Evolutionary conservation across 2,888 invertebrate genomes (phyloP).

Genomic region (Dasypolia templi): DNA sequence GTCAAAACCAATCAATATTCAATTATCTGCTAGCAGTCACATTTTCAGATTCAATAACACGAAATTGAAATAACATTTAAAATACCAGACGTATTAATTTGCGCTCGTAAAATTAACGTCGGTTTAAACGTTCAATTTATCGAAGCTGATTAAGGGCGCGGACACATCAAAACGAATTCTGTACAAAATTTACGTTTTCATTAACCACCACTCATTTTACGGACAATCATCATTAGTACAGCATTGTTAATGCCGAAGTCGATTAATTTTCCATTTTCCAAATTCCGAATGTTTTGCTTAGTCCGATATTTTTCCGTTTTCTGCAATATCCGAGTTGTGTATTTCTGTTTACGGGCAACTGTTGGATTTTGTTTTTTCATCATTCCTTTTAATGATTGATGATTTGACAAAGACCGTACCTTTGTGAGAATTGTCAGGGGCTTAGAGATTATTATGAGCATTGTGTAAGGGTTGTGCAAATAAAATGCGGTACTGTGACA

Average conservation of each 20-base stretch:
- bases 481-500: background rate
- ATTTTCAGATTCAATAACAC: slow-evolving; percentile 47
- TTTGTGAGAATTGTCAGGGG: background rate
- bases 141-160: slow-evolving; percentile 61
- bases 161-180: slow-evolving; percentile 74
- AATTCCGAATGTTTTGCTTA: slow-evolving; percentile 73
- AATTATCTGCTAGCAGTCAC: slow-evolving; percentile 20
- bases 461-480: slow-evolving; percentile 8
- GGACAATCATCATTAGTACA: slow-evolving; percentile 83
- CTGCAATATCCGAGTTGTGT: slow-evolving; percentile 39
- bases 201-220: slow-evolving; percentile 78
- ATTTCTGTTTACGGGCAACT: slow-evolving; percentile 27
- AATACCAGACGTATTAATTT: slow-evolving; percentile 50
- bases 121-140: slow-evolving; percentile 67
- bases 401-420: too few species aligned
- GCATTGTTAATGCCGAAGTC: slow-evolving; percentile 84
- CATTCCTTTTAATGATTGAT: background rate
- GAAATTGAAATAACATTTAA: slow-evolving; percentile 52
- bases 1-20: slow-evolving; percentile 38
- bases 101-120: slow-evolving; percentile 43
- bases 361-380: slow-evolving; percentile 31
- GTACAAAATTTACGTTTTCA: slow-evolving; percentile 82
- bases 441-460: background rate
- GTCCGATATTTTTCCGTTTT: slow-evolving; percentile 64
- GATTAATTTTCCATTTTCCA: slow-evolving; percentile 85